A percentile compares a stretch with the other conserved stretches of the same genome.
Conservation (phyloP, 2,888 invertebrate genomes). For the Petrophora chlorosata region DNA sequence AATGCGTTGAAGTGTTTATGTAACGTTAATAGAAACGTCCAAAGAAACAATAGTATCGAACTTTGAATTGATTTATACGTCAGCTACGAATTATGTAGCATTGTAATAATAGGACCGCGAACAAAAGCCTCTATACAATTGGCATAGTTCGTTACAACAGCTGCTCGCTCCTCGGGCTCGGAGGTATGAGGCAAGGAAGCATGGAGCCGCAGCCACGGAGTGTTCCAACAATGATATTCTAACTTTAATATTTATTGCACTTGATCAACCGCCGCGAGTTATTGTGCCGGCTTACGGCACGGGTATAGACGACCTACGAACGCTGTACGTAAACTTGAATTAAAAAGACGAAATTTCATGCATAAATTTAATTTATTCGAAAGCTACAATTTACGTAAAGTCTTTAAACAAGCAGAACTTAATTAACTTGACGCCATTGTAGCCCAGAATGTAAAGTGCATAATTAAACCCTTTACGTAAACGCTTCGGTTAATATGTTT, state of each 20-base stretch:
- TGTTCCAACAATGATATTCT: slow-evolving; percentile 78
- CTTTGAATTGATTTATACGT: slow-evolving; percentile 47
- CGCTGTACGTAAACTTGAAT: slow-evolving; percentile 50
- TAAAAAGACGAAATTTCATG: slow-evolving; percentile 68
- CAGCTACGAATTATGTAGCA: slow-evolving; percentile 41
- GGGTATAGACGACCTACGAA: slow-evolving; percentile 43
- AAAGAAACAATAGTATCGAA: slow-evolving; percentile 40
- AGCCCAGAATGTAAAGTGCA: slow-evolving; percentile 72
- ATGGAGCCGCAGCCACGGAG: slow-evolving; percentile 52
- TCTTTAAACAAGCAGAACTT: slow-evolving; percentile 76
- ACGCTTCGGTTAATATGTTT: slow-evolving; percentile 80
- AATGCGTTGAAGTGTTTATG: slow-evolving; percentile 19
- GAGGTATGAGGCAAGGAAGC: too few species aligned
- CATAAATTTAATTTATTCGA: slow-evolving; percentile 63
- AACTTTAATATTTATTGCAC: slow-evolving; percentile 82
- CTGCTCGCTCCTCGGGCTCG: too few species aligned
- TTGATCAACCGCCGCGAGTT: slow-evolving; percentile 71
- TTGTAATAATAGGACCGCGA: slow-evolving; percentile 66
- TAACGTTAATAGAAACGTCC: slow-evolving; percentile 38
- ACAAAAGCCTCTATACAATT: slow-evolving; percentile 76
- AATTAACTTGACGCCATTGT: slow-evolving; percentile 79
- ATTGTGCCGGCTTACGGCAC: slow-evolving; percentile 50
- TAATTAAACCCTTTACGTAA: slow-evolving; percentile 79
- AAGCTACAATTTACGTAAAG: slow-evolving; percentile 65
- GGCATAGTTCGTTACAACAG: slow-evolving; percentile 74